Evolutionary conservation across 2,888 invertebrate genomes (phyloP), one percentile per base, ranked within the genome.

Genomic region (Chaetogeoica ovagalla): DNA sequence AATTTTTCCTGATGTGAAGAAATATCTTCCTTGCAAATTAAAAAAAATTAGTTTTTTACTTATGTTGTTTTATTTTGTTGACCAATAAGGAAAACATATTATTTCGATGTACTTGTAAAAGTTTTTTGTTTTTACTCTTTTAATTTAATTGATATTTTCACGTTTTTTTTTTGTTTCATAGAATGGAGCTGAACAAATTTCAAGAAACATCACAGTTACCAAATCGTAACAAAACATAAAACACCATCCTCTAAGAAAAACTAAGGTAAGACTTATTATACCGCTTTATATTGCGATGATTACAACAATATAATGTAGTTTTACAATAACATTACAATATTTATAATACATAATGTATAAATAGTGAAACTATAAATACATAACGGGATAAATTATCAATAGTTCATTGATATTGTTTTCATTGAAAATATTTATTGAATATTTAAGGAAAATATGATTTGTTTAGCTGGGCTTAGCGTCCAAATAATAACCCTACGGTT

Each of bases 141-240:
- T 30, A 21, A 60, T 60, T n/a, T 15, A 23, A 2, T 60, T 13
- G 21, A 2, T 4, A 60, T 60, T 59, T 59, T 63, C 1, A 57
- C 57, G 21, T 39, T 57, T 19, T 57, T 4, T n/a, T 11, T 66
- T 59, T 57, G 13, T 23, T 30, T 75, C 66, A n/a, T 66, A 75
- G 75, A 66, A 75, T 75, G 75, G 66, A 43, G 66, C n/a, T 75
- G 43, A 75, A 17, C 66, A 66, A 57, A 15, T 57, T 43, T 75
- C 66, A 66, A 66, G 13, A 75, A 75, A 59, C 17, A 57, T 19
- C 23, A 57, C 66, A 43, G 57, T 57, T 75, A 43, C 75, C 57
- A 39, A 59, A 66, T 43, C 43, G 57, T 66, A 66, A 66, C 75
- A 66, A 66, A 75, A 57, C 23, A 43, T 43, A 43, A 57, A 23